Percentiles rank a stretch among this genome's conserved stretches.
These are phyloP conservation scores for Clarias macrocephalus DNA, from an alignment of 2,113 vertebrate species.

Conservation along the genomic window DNA sequence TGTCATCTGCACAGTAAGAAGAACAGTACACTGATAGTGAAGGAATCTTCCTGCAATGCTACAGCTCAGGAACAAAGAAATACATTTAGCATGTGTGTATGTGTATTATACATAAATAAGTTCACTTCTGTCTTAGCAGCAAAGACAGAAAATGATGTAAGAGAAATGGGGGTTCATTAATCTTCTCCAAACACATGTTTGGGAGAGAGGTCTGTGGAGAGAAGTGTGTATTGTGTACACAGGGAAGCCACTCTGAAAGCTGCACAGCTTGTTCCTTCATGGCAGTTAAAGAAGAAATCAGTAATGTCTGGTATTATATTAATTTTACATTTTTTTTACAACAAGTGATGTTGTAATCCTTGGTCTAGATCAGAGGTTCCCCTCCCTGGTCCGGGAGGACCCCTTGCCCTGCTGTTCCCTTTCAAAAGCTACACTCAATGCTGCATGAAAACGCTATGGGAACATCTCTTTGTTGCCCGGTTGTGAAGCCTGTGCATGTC, in stretches of 20 bases:
- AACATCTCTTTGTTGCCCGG: too few species aligned
- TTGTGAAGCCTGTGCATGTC: too few species aligned
- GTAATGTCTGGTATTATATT: background rate
- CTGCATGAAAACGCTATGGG: too few species aligned
- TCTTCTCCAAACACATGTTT: constrained; percentile 13
- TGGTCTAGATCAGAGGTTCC: too few species aligned
- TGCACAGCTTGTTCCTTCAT: constrained; percentile 16
- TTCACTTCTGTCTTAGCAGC: background rate
- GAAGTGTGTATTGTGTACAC: constrained; percentile 23
- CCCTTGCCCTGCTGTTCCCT: too few species aligned
- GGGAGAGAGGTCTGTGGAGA: constrained; percentile 17
- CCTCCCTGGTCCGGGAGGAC: too few species aligned
- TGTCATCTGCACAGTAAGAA: background rate
- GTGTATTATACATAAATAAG: constrained; percentile 1
- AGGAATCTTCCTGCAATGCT: background rate
- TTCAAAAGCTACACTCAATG: too few species aligned
- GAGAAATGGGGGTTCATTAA: constrained; percentile 21
- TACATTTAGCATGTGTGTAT: background rate
- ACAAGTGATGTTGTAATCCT: background rate
- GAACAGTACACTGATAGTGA: background rate
- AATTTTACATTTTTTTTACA: background rate
- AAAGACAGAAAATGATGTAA: background rate
- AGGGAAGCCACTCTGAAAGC: constrained; percentile 18
- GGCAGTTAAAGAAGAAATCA: constrained; percentile 29
- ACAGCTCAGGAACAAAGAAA: background rate